Evolutionary conservation across 2,113 vertebrate species (phyloP).

Genomic region (Poeciliopsis retropinna): DNA sequence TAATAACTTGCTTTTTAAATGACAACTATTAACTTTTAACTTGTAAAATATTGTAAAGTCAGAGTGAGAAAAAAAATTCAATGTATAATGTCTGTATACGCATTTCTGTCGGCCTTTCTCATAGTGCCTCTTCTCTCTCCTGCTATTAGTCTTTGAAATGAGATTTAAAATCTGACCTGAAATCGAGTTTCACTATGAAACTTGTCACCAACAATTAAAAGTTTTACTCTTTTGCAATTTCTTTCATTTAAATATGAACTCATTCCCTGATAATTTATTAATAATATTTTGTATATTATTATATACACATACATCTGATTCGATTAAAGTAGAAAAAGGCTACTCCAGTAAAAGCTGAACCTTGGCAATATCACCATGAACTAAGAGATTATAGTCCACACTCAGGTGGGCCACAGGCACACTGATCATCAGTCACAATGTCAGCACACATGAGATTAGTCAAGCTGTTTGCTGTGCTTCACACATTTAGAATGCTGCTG

Average conservation of each 20-base stretch:
- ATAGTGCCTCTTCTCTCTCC: conserved; percentile 2
- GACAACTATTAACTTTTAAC: conserved; percentile 8
- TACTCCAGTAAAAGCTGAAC: conserved; percentile 52
- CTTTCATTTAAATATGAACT: no score
- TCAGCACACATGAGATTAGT: conserved; percentile 70
- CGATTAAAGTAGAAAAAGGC: conserved; percentile 23
- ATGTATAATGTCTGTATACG: background rate
- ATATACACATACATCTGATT: background rate
- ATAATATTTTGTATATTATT: background rate
- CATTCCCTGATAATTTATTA: no score
- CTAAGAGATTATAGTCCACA: conserved; percentile 63
- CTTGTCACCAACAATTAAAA: no score
- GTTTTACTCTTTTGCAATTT: no score
- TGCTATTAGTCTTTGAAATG: conserved; percentile 20
- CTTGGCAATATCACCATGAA: conserved; percentile 58
- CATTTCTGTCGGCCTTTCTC: conserved; percentile 10
- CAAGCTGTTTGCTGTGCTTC: conserved; percentile 63
- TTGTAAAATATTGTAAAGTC: conserved; percentile 31
- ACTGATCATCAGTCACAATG: conserved; percentile 69
- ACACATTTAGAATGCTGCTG: conserved; percentile 61
- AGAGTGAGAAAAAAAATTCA: conserved; percentile 24
- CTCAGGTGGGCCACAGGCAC: conserved; percentile 63
- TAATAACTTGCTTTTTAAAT: conserved; percentile 20
- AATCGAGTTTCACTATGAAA: conserved; percentile 3
- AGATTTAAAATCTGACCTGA: conserved; percentile 14